phyloP scores from a whole-genome alignment of 2,888 invertebrate species.

The Epiblema foenella region DNA sequence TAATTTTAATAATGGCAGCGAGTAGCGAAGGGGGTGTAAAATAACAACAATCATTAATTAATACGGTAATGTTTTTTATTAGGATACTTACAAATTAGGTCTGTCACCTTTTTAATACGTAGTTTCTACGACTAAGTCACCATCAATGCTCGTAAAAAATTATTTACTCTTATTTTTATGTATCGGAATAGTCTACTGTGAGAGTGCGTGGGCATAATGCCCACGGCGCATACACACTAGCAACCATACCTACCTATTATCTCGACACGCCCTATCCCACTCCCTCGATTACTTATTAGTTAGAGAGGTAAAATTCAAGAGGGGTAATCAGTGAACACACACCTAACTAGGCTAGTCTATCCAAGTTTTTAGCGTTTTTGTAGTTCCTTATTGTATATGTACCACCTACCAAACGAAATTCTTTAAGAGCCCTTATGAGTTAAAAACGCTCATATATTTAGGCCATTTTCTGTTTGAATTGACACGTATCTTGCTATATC shows the following conservation, averaged over 20 bases:
- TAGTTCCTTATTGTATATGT: not conserved
- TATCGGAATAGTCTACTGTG: constrained; percentile 34
- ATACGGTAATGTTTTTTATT: constrained; percentile 82
- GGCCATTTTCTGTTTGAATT: too few species aligned
- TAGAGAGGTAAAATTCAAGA: constrained; percentile 9
- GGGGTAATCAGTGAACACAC: constrained; percentile 1
- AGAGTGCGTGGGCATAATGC: constrained; percentile 13
- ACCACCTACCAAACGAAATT: not conserved
- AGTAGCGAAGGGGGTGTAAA: constrained; percentile 45
- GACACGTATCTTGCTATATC: too few species aligned
- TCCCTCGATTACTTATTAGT: constrained; percentile 1
- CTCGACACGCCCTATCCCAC: constrained; percentile 7
- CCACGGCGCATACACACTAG: constrained; percentile 11
- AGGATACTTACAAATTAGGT: constrained; percentile 77
- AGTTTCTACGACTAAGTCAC: constrained; percentile 64
- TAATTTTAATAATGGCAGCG: not conserved
- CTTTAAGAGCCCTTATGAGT: too few species aligned
- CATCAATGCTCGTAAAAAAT: constrained; percentile 75
- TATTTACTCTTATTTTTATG: constrained; percentile 54
- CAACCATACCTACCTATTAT: constrained; percentile 17
- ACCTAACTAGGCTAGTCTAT: not conserved
- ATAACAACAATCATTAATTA: constrained; percentile 52
- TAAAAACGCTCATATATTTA: too few species aligned
- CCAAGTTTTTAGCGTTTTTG: not conserved
- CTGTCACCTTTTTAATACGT: constrained; percentile 75